These are phyloP conservation scores for Mylabris sibirica DNA, from an alignment of 2,888 invertebrate genomes.

Conservation along the genomic window DNA sequence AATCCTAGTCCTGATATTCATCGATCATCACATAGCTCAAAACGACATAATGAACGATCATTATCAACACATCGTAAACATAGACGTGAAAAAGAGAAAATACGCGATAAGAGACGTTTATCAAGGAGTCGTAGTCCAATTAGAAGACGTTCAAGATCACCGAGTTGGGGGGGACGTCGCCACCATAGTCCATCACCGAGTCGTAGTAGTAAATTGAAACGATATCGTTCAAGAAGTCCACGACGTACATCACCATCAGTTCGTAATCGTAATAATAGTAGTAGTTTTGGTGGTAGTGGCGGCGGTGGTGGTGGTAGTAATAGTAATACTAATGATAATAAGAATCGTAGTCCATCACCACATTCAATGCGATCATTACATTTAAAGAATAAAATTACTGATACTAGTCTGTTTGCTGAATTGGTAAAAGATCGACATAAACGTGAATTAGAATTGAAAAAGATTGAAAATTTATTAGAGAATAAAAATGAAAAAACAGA, in stretches of 20 bases:
- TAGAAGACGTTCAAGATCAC: conserved; percentile 65
- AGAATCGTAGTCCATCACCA: conserved; percentile 57
- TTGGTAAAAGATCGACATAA: conserved; percentile 86
- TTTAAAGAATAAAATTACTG: conserved; percentile 82
- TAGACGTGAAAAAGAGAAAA: conserved; percentile 61
- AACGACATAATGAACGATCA: conserved; percentile 49
- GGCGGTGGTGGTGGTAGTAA: conserved; percentile 13
- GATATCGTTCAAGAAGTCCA: conserved; percentile 64
- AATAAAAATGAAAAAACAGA: conserved; percentile 63
- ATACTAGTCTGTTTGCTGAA: conserved; percentile 89
- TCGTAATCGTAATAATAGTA: background rate
- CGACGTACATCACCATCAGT: conserved; percentile 36
- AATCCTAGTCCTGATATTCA: conserved; percentile 56
- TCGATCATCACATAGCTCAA: conserved; percentile 47
- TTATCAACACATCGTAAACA: conserved; percentile 56
- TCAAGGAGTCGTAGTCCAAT: conserved; percentile 70
- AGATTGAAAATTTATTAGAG: conserved; percentile 73
- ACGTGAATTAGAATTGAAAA: conserved; percentile 77
- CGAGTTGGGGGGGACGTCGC: conserved; percentile 60
- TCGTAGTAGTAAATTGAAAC: conserved; percentile 57
- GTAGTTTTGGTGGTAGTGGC: conserved; percentile 13
- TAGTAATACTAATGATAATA: conserved; percentile 16
- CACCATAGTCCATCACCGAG: conserved; percentile 61
- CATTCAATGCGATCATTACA: conserved; percentile 65
- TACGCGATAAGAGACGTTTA: conserved; percentile 62